Evolutionary conservation across 2,888 invertebrate genomes (phyloP).

Genomic region (Caenorhabditis sp.): DNA sequence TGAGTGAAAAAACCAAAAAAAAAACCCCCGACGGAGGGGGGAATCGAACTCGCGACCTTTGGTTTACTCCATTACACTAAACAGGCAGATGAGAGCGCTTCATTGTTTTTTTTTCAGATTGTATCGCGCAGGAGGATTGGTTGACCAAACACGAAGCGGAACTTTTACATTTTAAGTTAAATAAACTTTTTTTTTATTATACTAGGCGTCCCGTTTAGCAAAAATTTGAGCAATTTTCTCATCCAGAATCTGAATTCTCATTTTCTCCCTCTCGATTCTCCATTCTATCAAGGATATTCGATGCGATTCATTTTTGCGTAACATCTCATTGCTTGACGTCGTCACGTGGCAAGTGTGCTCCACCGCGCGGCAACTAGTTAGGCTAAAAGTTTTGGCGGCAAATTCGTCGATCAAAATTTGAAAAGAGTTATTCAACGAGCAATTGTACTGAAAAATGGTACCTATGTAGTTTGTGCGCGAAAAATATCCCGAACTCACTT

Average conservation of each 20-base stretch:
- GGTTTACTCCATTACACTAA: no score
- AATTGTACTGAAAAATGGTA: constrained; percentile 19
- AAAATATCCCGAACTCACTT: not conserved
- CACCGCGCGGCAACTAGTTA: constrained; percentile 23
- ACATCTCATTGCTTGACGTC: not conserved
- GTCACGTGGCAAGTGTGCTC: constrained; percentile 5
- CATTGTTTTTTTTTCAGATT: no score
- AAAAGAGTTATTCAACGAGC: constrained; percentile 22
- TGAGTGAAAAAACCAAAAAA: no score
- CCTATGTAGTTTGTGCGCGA: not conserved
- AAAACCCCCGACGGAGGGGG: no score
- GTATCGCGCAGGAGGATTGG: no score
- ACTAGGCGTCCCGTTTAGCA: constrained; percentile 30
- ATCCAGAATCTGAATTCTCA: constrained; percentile 16
- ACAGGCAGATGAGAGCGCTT: no score
- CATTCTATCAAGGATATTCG: constrained; percentile 20
- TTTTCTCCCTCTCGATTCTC: constrained; percentile 29
- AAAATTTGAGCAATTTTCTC: constrained; percentile 19
- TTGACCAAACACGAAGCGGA: no score
- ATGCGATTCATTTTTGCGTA: constrained; percentile 13
- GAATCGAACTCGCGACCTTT: no score
- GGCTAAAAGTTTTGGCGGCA: constrained; percentile 27
- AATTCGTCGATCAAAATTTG: constrained; percentile 30
- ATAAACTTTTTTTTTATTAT: no score
- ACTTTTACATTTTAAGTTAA: no score